Base-by-base conservation (phyloP, 1,140 invertebrate genomes). In the Hylaeus anthracinus region DNA sequence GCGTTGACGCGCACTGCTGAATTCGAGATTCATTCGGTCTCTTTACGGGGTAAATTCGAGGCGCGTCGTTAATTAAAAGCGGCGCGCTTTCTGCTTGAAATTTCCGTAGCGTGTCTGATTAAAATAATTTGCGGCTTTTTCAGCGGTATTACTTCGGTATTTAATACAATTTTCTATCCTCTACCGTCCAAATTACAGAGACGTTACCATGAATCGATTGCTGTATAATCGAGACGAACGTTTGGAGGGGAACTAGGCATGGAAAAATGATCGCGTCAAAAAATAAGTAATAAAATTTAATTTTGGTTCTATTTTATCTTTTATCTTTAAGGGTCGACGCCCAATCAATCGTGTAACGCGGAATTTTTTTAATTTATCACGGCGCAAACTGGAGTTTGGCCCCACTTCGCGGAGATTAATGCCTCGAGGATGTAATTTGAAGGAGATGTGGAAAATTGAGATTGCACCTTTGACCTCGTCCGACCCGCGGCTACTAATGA, bases 391-490 rank as follows among this genome's bases (percentile, higher is more conserved):
- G 5, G n/a, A 45, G 48, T 37, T 37, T 8, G 67, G n/a, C 37
- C 1, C 12, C 51, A 72, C 70, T 72, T 61, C 1, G 39, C 39
- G 10, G 48, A 72, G 70, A 79, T 79, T 79, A 72, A 64, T 72
- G 76, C 76, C 70, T 55, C 26, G 14, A 45, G 70, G 60, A 64
- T 79, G 60, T 72, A 79, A 79, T 79, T 26, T 72, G 69, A 79
- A 79, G 41, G 74, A 76, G 76, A 79, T 72, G 69, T 79, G 41
- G 60, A 55, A 79, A 64, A 79, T 79, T 79, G 60, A 79, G 76
- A 72, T 79, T 79, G 69, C 76, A 72, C 39, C 76, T 79, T 72
- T 79, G 76, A 79, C 69, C 70, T 79, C 48, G 69, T 72, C 48
- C 48, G 43, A 55, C 60, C n/a, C n/a, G 60, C 60, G 48, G 67